Evolutionary conservation across 2,113 vertebrate species (phyloP).

Genomic region (Carassius gibelio): DNA sequence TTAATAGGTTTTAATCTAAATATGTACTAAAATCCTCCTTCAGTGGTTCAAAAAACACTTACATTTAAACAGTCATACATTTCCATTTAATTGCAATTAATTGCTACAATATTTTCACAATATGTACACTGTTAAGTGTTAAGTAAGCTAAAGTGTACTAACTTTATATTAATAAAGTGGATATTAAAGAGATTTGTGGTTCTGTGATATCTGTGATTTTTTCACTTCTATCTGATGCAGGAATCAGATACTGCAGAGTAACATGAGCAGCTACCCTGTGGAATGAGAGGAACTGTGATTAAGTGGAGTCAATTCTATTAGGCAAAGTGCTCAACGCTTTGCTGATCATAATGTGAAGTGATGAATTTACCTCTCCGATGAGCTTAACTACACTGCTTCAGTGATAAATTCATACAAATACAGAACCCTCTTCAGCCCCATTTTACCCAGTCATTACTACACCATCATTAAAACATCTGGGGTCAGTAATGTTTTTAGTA

Average conservation of each 20-base stretch:
- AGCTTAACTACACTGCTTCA: neutral
- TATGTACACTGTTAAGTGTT: neutral
- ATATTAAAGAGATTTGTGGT: neutral
- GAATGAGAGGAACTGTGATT: constrained; percentile 68
- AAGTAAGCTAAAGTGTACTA: neutral
- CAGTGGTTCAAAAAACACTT: neutral
- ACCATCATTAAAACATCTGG: neutral
- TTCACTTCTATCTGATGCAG: neutral
- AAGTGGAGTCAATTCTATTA: constrained; percentile 66
- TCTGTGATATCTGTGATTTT: neutral
- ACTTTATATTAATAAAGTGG: neutral
- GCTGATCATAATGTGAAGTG: constrained; percentile 51
- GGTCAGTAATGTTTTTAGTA: neutral
- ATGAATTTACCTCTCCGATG: constrained; percentile 53
- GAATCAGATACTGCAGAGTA: constrained; percentile 56
- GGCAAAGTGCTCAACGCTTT: constrained; percentile 41
- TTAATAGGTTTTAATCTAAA: neutral
- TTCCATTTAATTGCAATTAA: neutral
- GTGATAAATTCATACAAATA: neutral
- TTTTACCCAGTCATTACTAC: neutral
- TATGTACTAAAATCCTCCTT: too few relatives aligned
- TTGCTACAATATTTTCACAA: neutral
- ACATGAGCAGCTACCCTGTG: constrained; percentile 61
- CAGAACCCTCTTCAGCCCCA: neutral
- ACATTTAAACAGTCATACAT: neutral